Percentiles rank a stretch among this genome's conserved stretches.
Conservation (phyloP, 2,888 invertebrate species). For the Drosophila paracracens region DNA sequence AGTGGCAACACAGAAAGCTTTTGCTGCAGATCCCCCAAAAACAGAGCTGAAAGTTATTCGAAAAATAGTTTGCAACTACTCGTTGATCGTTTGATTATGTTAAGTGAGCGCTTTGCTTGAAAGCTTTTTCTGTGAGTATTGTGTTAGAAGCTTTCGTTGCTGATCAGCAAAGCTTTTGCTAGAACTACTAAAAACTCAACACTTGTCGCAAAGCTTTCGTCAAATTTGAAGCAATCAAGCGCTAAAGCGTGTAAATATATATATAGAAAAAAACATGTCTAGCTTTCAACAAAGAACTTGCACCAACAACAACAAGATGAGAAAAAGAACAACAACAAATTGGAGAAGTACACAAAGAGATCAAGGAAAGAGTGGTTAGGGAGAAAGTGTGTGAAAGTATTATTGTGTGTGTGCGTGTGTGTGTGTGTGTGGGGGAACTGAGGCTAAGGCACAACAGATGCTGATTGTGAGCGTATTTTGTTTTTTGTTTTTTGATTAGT, state of each 20-base stretch:
- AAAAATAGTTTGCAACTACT: neutral
- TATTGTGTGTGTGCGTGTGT: slow-evolving; percentile 23
- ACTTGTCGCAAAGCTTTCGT: slow-evolving; percentile 32
- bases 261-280: slow-evolving; percentile 67
- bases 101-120: neutral
- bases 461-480: slow-evolving; percentile 60
- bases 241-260: slow-evolving; percentile 50
- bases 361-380: slow-evolving; percentile 43
- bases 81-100: slow-evolving; percentile 11
- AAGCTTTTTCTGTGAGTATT: slow-evolving; percentile 22
- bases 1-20: slow-evolving; percentile 32
- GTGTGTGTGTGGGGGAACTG: slow-evolving; percentile 21
- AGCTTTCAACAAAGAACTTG: slow-evolving; percentile 71
- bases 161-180: slow-evolving; percentile 25
- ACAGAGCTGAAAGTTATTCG: slow-evolving; percentile 5
- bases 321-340: slow-evolving; percentile 19
- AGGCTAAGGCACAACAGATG: slow-evolving; percentile 41
- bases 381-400: slow-evolving; percentile 26
- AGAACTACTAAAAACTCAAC: slow-evolving; percentile 46
- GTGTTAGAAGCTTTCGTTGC: slow-evolving; percentile 6
- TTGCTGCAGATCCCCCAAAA: slow-evolving; percentile 9
- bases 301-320: slow-evolving; percentile 54
- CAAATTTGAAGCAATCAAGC: slow-evolving; percentile 18
- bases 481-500: slow-evolving; percentile 33
- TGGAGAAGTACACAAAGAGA: slow-evolving; percentile 33